These are phyloP conservation scores for Temnothorax ravouxi DNA, from an alignment of 2,888 invertebrate species.

Conservation along the genomic window DNA sequence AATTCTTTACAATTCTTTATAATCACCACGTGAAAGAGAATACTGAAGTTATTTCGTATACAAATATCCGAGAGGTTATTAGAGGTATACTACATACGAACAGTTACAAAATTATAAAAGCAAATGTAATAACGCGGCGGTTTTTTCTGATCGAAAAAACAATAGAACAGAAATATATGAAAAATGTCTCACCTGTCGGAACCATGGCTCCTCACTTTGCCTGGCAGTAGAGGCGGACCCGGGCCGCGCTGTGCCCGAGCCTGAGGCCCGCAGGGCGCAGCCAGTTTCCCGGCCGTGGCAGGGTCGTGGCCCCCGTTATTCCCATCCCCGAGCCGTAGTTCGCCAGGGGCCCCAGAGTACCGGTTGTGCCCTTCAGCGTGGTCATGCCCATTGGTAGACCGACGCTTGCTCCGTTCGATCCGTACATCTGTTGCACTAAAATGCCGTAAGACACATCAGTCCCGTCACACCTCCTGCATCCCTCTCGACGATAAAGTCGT, in stretches of 20 bases:
- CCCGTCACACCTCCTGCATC: conserved; percentile 79
- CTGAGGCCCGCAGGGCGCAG: conserved; percentile 96
- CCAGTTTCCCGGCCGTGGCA: conserved; percentile 95
- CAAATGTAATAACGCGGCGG: not conserved
- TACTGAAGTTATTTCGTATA: not conserved
- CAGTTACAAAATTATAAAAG: conserved; percentile 10
- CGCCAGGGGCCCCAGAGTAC: conserved; percentile 88
- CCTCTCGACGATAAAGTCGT: conserved; percentile 50
- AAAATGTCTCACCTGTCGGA: conserved; percentile 86
- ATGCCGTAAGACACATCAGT: conserved; percentile 86
- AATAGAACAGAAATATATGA: not conserved
- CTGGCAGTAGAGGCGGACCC: conserved; percentile 92
- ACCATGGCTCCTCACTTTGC: conserved; percentile 89
- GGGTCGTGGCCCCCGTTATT: conserved; percentile 86
- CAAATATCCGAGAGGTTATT: not conserved
- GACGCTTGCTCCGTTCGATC: conserved; percentile 90
- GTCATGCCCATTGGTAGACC: conserved; percentile 86
- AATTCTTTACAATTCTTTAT: too few species aligned
- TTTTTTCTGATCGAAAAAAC: not conserved
- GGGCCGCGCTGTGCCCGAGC: conserved; percentile 92
- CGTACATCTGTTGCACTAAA: conserved; percentile 93
- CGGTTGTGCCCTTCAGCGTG: conserved; percentile 87
- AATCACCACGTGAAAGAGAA: not conserved
- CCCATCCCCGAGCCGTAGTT: conserved; percentile 84
- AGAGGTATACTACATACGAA: not conserved